Conservation (phyloP, 2,797 vertebrate genomes). For the Astyanax mexicanus region DNA sequence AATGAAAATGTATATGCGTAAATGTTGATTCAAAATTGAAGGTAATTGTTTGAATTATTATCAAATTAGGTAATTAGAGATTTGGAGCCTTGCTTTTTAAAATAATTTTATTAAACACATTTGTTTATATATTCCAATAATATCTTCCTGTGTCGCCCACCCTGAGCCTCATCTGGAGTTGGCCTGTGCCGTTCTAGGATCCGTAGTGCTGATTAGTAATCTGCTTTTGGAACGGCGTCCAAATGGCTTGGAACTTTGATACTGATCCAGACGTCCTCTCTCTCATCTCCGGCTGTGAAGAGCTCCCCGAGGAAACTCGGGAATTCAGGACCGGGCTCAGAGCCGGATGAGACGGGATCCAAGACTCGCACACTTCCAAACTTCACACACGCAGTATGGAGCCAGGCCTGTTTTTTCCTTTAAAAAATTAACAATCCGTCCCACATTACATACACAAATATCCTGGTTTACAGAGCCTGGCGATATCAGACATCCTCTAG, state of each 20-base stretch:
- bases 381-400: not conserved
- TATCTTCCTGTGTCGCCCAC: not conserved
- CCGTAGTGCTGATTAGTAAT: not conserved
- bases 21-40: too few relatives aligned
- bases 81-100: too few relatives aligned
- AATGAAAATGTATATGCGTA: too few relatives aligned
- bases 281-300: slow-evolving; percentile 23
- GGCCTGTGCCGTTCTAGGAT: not conserved
- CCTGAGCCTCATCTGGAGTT: not conserved
- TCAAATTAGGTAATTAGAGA: too few relatives aligned
- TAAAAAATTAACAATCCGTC: not conserved
- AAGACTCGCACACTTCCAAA: not conserved
- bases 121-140: too few relatives aligned
- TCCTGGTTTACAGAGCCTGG: not conserved
- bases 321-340: not conserved
- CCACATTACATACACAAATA: not conserved
- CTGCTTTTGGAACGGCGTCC: slow-evolving; percentile 2
- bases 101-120: too few relatives aligned
- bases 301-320: slow-evolving; percentile 26
- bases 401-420: not conserved
- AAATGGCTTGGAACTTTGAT: slow-evolving; percentile 21
- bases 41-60: too few relatives aligned
- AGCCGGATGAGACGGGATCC: not conserved
- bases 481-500: not conserved
- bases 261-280: slow-evolving; percentile 15